These are phyloP conservation scores for Herpetotheres cachinnans DNA, from an alignment of 2,113 vertebrate genomes.

Conservation along the genomic window DNA sequence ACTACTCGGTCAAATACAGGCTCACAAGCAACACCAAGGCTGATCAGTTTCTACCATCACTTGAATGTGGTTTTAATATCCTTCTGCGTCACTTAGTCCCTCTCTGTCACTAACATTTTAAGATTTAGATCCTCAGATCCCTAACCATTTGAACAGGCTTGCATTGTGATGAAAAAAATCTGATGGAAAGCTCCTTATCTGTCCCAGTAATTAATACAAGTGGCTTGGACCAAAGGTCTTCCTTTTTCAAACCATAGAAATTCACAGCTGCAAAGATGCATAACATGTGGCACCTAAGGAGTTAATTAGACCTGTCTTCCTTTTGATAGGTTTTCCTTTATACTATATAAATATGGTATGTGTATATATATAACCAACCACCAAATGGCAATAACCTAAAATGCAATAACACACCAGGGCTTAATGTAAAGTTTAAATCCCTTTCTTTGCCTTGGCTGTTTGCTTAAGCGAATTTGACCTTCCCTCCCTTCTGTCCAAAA, in stretches of 20 bases:
- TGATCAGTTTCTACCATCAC: neutral
- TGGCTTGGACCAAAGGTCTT: neutral
- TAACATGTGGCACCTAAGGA: accelerated
- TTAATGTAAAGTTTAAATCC: neutral
- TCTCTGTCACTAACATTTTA: neutral
- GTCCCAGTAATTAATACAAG: neutral
- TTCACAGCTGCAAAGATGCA: accelerated
- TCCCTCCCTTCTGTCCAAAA: neutral
- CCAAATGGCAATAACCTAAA: neutral
- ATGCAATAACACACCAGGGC: neutral
- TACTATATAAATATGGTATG: neutral
- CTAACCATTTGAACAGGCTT: neutral
- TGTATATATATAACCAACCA: neutral
- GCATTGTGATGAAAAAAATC: neutral
- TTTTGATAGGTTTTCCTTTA: neutral
- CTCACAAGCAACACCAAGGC: neutral
- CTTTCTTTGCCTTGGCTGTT: neutral
- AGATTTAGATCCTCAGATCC: neutral
- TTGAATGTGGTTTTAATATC: neutral
- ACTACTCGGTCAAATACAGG: neutral
- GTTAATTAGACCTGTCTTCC: neutral
- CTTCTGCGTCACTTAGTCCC: neutral
- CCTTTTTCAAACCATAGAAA: neutral
- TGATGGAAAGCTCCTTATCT: neutral
- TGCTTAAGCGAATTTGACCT: constrained; percentile 13